These are phyloP conservation scores for Proctacanthus coquilletti DNA, from an alignment of 1,140 invertebrate genomes.

Conservation along the genomic window DNA sequence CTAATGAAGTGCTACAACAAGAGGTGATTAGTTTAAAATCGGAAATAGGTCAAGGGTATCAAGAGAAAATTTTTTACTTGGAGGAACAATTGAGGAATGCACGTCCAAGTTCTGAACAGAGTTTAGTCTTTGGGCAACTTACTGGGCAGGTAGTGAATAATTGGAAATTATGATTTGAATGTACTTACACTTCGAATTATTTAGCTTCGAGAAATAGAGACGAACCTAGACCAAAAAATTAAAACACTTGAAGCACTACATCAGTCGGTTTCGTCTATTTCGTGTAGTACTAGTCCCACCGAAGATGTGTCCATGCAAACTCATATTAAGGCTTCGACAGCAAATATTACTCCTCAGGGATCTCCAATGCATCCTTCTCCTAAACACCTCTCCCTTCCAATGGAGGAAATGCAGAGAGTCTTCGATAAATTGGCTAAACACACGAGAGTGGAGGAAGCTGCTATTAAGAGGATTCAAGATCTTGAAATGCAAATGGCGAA, in stretches of 20 bases:
- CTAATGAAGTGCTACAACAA: conserved; percentile 36
- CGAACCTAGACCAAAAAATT: conserved; percentile 44
- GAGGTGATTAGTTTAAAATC: conserved; percentile 36
- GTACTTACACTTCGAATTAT: not conserved
- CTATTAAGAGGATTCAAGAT: conserved; percentile 54
- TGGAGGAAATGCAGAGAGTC: conserved; percentile 40
- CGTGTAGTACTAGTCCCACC: conserved; percentile 48
- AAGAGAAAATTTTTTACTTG: conserved; percentile 35
- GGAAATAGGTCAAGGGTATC: conserved; percentile 33
- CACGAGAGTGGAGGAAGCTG: conserved; percentile 52
- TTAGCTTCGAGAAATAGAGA: conserved; percentile 39
- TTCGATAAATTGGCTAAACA: conserved; percentile 51
- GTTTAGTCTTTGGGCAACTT: conserved; percentile 17
- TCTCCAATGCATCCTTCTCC: conserved; percentile 15
- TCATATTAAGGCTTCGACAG: not conserved
- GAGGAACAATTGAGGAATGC: conserved; percentile 42
- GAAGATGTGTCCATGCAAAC: conserved; percentile 57
- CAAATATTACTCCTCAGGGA: conserved; percentile 6
- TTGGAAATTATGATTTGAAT: not conserved
- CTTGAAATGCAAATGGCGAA: conserved; percentile 50
- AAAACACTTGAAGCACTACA: conserved; percentile 52
- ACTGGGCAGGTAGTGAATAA: conserved; percentile 12
- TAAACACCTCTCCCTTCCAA: conserved; percentile 28
- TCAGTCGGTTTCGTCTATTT: conserved; percentile 37
- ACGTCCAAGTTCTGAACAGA: conserved; percentile 36